phyloP scores from a whole-genome alignment of 2,797 vertebrate species.

The Sebastes trivittatus region DNA sequence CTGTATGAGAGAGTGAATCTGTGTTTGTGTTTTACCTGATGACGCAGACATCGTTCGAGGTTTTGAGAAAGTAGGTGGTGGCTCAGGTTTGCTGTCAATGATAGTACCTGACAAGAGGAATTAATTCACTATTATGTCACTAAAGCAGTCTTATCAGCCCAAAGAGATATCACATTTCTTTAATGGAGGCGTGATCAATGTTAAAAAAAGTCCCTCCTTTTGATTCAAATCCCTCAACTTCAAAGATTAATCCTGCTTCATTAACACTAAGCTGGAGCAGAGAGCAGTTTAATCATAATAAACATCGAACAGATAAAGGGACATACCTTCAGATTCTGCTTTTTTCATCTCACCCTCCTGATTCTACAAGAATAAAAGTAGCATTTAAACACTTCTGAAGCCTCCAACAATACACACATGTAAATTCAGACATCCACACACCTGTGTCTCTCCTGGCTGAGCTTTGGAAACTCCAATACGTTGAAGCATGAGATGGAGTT shows the following conservation, averaged over 20 bases:
- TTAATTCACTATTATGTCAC: not conserved
- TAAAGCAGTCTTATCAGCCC: not conserved
- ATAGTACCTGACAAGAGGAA: conserved; percentile 87
- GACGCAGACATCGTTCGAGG: conserved; percentile 94
- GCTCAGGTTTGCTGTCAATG: conserved; percentile 91
- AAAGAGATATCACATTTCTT: conserved; percentile 14
- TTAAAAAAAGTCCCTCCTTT: conserved; percentile 9
- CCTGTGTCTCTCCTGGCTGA: conserved; percentile 86
- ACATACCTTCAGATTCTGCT: conserved; percentile 81
- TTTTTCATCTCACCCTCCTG: conserved; percentile 83
- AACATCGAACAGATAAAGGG: conserved; percentile 19
- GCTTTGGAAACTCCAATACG: conserved; percentile 92
- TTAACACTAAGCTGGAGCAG: conserved; percentile 15
- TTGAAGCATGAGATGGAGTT: conserved; percentile 95
- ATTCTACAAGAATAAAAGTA: conserved; percentile 61
- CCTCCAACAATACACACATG: not conserved
- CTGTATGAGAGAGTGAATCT: not conserved
- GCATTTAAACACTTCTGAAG: not conserved
- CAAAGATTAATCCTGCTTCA: conserved; percentile 25
- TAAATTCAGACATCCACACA: conserved; percentile 36
- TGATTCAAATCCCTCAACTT: conserved; percentile 30
- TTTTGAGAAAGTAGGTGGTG: conserved; percentile 89
- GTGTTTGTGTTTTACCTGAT: conserved; percentile 82
- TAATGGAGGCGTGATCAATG: conserved; percentile 10
- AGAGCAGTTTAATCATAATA: conserved; percentile 14